Evolutionary conservation across 2,113 vertebrate species (phyloP).

Genomic region (Chaetorhynchus papuensis): DNA sequence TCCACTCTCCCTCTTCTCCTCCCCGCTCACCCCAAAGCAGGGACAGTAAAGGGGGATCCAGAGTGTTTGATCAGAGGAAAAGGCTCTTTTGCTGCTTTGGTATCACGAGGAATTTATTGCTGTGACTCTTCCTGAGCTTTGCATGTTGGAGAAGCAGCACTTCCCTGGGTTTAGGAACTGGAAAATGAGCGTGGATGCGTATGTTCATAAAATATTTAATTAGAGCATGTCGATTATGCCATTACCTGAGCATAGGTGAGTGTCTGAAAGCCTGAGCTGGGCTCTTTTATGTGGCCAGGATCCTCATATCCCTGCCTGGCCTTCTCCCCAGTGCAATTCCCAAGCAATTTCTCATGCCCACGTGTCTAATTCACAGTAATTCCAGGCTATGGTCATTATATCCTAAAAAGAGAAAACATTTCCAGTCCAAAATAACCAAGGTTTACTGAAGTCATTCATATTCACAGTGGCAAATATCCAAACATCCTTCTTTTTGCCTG

Average conservation of each 20-base stretch:
- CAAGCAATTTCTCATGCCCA: background rate
- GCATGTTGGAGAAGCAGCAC: background rate
- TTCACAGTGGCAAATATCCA: background rate
- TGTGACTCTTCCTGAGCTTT: background rate
- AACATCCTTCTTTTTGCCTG: background rate
- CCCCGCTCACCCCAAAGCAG: background rate
- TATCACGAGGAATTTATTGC: background rate
- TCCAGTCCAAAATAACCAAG: background rate
- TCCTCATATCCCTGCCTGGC: background rate
- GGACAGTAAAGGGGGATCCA: accelerated
- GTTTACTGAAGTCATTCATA: background rate
- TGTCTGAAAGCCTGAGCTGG: background rate
- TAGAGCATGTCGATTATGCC: background rate
- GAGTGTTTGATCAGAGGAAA: background rate
- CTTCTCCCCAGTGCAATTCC: background rate
- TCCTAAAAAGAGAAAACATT: background rate
- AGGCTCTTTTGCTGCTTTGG: background rate
- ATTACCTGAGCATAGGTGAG: background rate
- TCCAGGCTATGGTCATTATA: background rate
- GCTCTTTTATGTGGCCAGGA: background rate
- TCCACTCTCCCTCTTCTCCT: background rate
- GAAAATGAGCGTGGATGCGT: accelerated
- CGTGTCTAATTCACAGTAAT: background rate
- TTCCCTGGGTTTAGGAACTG: background rate
- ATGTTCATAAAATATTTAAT: background rate